Evolutionary conservation across 2,113 vertebrate species (phyloP), one percentile per base, ranked within the genome.

Genomic region (Isurus oxyrinchus): DNA sequence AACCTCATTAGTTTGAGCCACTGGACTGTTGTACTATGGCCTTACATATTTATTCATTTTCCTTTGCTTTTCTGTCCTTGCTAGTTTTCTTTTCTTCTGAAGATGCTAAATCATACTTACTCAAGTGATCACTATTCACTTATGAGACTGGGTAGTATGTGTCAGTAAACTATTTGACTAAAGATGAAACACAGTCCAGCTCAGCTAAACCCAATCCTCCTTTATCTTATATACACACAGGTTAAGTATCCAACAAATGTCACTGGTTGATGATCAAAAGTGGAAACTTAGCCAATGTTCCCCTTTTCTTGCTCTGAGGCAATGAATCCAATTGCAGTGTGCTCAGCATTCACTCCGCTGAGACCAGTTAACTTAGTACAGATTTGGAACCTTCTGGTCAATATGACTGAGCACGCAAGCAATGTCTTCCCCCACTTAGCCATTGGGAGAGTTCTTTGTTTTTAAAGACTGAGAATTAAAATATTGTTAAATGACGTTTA

Each of bases 1-100:
- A 40, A 76, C 7, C 27, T 96, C 3, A 94, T 91, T 96, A n/a
- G 53, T 59, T 57, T 96, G n/a, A 91, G 61, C 40, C 84, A 96
- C 8, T 19, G 21, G n/a, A 63, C 16, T 88, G 81, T 86, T 79
- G 53, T 86, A 66, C 86, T 93, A 31, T 67, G 44, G 31, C 13
- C 93, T 81, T 49, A 31, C 25, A 84, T 27, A 31, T 96, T 67
- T 57, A 57, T 53, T 59, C 6, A 10, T 66, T 86, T n/a, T 96
- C 67, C 63, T 66, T 57, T 63, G 96, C 44, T 76, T 93, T 90
- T 61, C 21, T 88, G 55, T 67, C 13, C 72, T 55, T 76, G 59
- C 3, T 4, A 59, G 5, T 40, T 59, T 59, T 59, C 31, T 81
- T 53, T 84, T 55, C 88, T 44, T 84, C 19, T 66, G 5, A n/a